Evolutionary conservation across 2,113 vertebrate species (phyloP), one percentile per base, ranked within the genome.

Genomic region (Cottus gobio): DNA sequence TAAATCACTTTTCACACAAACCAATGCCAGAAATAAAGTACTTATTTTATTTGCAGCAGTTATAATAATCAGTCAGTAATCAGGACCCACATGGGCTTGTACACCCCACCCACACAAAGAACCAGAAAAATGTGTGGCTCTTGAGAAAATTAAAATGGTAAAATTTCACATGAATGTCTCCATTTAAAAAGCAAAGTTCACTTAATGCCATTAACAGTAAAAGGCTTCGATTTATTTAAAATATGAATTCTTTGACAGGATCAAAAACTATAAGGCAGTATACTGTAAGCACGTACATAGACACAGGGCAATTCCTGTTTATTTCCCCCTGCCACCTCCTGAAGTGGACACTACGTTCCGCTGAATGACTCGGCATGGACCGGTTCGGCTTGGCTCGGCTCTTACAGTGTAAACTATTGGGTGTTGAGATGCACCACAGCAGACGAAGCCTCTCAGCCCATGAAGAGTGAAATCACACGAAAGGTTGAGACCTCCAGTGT

Each of bases 401-500:
- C 34, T 54, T 89, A 87, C 86, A 92, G 85, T 88, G 88, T 90
- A 77, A 75, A 86, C 60, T 5, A 75, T 71, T 48, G n/a, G 52
- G 61, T 46, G 58, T 78, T 74, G 62, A 76, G 71, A 81, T 73
- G 79, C 79, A 86, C 37, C 89, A 76, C 72, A 86, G 84, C 86
- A 91, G 89, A 73, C 48, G 22, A 86, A 80, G 65, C 71, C 79
- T 77, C 71, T 79, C 68, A 85, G 76, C 61, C 61, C 81, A 52
- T 10, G 75, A 84, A 79, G 52, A 64, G 75, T 85, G 26, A 31
- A 82, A 83, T 75, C 76, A 80, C 81, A 89, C 74, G 71, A 85
- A 77, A 80, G 74, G 78, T 75, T 56, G 78, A 85, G 57, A 86
- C 71, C 78, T 82, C 88, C 83, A 93, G 91, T 93, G 92, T 92